Evolutionary conservation across 2,888 invertebrate species (phyloP), one percentile per base, ranked within the genome.

Genomic region (Drosophila flavopinicola): DNA sequence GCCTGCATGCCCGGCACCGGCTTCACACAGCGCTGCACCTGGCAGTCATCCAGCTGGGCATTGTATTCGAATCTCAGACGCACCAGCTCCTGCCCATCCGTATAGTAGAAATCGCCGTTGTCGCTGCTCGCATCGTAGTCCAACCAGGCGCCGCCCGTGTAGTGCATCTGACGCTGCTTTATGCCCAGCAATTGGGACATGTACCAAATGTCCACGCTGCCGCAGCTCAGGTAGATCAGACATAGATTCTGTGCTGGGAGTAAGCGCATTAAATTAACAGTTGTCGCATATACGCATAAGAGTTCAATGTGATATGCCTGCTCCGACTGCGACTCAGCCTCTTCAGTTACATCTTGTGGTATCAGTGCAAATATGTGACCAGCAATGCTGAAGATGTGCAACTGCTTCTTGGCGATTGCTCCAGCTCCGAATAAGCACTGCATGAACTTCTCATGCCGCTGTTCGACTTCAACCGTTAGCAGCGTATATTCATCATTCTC

Each of bases 121-220:
- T 54, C 39, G 6, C 75, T 75, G 13, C 53, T 70, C 6, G 74
- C 88, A 52, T 87, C 88, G 25, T 76, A 88, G 44, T 88, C 80
- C 2, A 86, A 58, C 65, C 85, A 89, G 20, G 83, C 63, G 1
- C 76, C 53, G 6, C 90, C 87, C 0, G 84, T 79, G 29, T 85
- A 72, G 32, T 89, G 78, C 29, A 78, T 73, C 9, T 77, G 76
- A 5, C 82, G 85, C 6, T 85, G 85, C 10, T 90, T 64, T 0
- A 83, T 52, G 5, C 66, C 66, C 15, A 74, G 60, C 3, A 76
- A 32, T 3, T 53, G 39, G 1, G 90, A 91, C 38, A 84, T 51
- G 56, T 86, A 91, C 88, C 89, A 90, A 10, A 91, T 86, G 47
- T 90, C 91, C 27, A 91, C 78, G 17, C 79, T 85, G 7, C 91